phyloP scores from a whole-genome alignment of 92 coral and sea anemone species.

The Ricordea florida region DNA sequence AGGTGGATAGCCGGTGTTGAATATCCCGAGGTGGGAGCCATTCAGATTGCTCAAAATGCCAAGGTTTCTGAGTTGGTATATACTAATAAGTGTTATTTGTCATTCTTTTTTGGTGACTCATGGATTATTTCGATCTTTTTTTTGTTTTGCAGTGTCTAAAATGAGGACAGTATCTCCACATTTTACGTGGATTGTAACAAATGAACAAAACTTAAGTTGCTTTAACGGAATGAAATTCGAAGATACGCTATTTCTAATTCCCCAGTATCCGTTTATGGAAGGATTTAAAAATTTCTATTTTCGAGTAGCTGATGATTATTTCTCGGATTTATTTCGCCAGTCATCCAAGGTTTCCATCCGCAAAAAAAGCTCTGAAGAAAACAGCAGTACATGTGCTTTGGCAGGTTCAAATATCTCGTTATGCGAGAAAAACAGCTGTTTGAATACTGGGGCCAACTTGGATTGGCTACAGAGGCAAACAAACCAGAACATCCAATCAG shows the following conservation, averaged over 20 bases:
- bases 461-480: not conserved
- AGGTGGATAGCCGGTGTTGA: no score
- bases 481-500: constrained; percentile 56
- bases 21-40: no score
- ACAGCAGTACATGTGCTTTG: no score
- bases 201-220: constrained; percentile 9
- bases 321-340: not conserved
- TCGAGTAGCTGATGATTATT: not conserved
- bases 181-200: constrained; percentile 63
- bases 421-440: constrained; percentile 11
- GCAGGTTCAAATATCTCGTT: no score
- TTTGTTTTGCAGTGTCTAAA: not conserved
- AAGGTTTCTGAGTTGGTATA: no score
- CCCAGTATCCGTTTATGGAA: constrained; percentile 67
- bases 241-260: constrained; percentile 25
- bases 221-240: constrained; percentile 18
- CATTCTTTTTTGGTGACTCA: no score
- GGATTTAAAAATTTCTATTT: constrained; percentile 33
- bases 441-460: not conserved
- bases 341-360: no score
- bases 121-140: not conserved
- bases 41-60: no score
- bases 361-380: no score
- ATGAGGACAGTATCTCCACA: not conserved
- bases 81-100: no score